Conservation (phyloP, 1,140 invertebrate genomes). For the Sitobion miscanthi region DNA sequence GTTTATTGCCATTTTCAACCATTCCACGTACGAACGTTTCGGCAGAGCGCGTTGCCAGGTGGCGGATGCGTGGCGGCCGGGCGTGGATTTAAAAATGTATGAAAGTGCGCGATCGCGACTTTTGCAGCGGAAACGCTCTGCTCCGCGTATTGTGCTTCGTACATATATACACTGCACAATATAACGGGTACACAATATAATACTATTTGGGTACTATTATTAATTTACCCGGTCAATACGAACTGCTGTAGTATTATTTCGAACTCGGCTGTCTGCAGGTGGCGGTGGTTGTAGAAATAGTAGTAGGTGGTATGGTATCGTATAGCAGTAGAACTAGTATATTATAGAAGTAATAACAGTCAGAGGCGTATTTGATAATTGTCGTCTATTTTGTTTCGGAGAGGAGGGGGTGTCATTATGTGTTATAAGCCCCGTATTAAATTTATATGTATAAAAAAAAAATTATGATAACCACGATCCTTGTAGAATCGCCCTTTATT, state of each 20-base stretch:
- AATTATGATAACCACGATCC: background rate
- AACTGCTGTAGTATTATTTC: background rate
- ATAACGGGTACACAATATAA: background rate
- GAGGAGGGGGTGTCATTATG: too few species aligned
- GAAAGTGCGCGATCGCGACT: constrained; percentile 20
- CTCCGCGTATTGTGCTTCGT: background rate
- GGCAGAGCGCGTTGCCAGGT: background rate
- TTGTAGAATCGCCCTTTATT: background rate
- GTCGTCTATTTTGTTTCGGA: too few species aligned
- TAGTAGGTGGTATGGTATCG: too few species aligned
- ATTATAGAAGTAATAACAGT: too few species aligned
- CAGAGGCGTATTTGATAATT: background rate
- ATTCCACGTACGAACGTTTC: constrained; percentile 36
- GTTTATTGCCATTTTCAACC: constrained; percentile 33
- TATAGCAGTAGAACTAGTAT: too few species aligned
- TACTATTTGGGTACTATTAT: background rate
- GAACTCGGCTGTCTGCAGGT: background rate
- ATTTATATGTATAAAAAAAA: too few species aligned
- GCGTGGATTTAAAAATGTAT: constrained; percentile 26
- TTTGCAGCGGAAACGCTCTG: background rate
- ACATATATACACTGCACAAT: background rate
- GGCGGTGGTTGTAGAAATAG: too few species aligned
- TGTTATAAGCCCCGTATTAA: background rate
- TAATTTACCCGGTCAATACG: background rate
- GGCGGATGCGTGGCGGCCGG: background rate